Percentiles rank a stretch among this genome's conserved stretches.
Conservation (phyloP, 2,797 vertebrate genomes). For the Gymnothorax javanicus region DNA sequence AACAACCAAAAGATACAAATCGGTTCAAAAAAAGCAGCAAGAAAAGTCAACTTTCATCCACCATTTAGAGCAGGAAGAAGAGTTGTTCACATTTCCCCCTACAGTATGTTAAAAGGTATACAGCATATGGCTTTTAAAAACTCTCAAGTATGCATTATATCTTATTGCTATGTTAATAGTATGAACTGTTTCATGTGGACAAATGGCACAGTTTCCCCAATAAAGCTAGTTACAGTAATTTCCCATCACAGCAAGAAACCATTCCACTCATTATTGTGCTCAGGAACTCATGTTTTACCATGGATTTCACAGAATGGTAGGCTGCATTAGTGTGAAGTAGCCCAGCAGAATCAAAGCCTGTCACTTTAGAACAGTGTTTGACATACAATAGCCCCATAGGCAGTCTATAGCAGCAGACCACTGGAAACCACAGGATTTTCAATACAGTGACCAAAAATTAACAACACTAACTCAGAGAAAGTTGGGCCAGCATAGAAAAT, state of each 20-base stretch:
- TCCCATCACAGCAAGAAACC: slow-evolving; percentile 7
- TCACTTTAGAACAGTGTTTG: neutral
- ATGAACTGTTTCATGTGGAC: neutral
- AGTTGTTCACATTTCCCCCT: neutral
- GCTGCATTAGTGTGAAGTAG: neutral
- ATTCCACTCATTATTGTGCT: neutral
- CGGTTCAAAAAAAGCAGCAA: neutral
- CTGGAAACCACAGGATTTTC: neutral
- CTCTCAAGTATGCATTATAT: neutral
- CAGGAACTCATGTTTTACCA: neutral
- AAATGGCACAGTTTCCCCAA: neutral
- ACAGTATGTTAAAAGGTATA: neutral
- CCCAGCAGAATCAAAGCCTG: neutral
- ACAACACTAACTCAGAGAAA: no score
- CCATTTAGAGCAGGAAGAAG: neutral
- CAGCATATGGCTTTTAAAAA: slow-evolving; percentile 22
- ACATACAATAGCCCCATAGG: neutral
- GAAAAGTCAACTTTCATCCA: neutral
- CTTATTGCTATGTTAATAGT: slow-evolving; percentile 16
- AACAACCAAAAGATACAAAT: neutral
- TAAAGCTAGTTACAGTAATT: slow-evolving; percentile 10
- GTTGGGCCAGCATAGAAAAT: no score
- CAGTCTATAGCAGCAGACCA: neutral
- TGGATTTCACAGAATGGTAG: slow-evolving; percentile 1
- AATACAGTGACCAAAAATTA: neutral